These are phyloP conservation scores for Tricholaema leucomelas DNA, from an alignment of 2,113 vertebrate species.

Conservation along the genomic window DNA sequence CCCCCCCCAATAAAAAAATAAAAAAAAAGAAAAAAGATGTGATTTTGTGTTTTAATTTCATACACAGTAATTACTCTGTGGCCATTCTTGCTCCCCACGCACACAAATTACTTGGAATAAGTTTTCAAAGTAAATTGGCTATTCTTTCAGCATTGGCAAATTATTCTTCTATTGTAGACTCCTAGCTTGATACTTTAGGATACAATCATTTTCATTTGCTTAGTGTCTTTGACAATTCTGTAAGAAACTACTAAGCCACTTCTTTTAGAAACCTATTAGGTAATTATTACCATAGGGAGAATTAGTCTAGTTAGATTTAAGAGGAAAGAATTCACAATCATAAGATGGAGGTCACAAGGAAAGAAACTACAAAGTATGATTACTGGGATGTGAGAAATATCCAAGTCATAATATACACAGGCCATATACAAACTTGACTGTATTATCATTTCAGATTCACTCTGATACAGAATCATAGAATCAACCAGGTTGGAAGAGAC, in stretches of 20 bases:
- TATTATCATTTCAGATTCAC: constrained; percentile 7
- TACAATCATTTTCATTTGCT: constrained; percentile 57
- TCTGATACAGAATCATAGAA: no score
- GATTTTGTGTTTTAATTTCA: constrained; percentile 21
- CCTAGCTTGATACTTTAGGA: constrained; percentile 52
- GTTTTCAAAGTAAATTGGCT: constrained; percentile 67
- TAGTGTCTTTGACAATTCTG: constrained; percentile 54
- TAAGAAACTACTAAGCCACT: constrained; percentile 45
- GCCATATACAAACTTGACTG: background rate
- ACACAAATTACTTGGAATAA: constrained; percentile 61
- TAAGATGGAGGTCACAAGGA: constrained; percentile 18
- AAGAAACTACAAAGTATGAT: constrained; percentile 41
- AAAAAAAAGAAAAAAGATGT: background rate
- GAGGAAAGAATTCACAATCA: constrained; percentile 39
- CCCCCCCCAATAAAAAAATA: no score
- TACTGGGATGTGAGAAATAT: constrained; percentile 20
- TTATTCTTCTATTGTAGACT: constrained; percentile 63
- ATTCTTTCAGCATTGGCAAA: constrained; percentile 70
- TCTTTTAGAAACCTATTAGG: constrained; percentile 59
- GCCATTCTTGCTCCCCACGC: background rate
- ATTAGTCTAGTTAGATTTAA: constrained; percentile 47
- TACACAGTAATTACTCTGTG: constrained; percentile 46
- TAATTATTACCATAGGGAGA: constrained; percentile 46
- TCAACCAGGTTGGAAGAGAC: no score
- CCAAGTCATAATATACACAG: background rate